These are phyloP conservation scores for Cydia strobilella DNA, from an alignment of 1,140 invertebrate species.

Conservation along the genomic window DNA sequence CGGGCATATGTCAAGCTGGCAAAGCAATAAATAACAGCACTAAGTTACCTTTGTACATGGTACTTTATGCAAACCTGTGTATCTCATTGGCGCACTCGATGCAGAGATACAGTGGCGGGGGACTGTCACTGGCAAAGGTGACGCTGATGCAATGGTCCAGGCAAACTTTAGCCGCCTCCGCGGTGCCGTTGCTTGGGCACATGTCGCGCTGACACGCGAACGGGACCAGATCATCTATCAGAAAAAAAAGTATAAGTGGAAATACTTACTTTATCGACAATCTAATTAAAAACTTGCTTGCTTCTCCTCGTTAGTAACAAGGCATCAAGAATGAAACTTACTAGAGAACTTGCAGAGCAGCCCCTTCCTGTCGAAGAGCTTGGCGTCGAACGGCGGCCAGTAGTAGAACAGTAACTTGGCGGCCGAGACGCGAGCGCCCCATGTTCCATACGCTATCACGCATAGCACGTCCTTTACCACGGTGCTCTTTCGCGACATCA, in stretches of 20 bases:
- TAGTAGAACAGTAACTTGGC: slow-evolving; percentile 99
- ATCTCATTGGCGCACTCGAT: slow-evolving; percentile 98
- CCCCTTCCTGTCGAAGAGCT: slow-evolving; percentile 93
- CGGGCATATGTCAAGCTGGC: too few species aligned
- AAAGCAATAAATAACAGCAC: not conserved
- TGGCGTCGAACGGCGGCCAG: slow-evolving; percentile 99
- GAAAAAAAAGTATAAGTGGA: too few species aligned
- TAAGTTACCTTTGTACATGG: not conserved
- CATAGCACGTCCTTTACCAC: slow-evolving; percentile 96
- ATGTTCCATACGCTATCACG: slow-evolving; percentile 98
- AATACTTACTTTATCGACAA: too few species aligned
- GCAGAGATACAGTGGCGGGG: slow-evolving; percentile 97
- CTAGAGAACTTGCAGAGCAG: slow-evolving; percentile 94
- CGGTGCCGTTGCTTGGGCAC: slow-evolving; percentile 90
- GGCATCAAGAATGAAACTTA: slow-evolving; percentile 68
- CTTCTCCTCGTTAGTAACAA: too few species aligned
- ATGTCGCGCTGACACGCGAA: slow-evolving; percentile 92
- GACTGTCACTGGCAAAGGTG: slow-evolving; percentile 89
- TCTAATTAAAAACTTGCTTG: too few species aligned
- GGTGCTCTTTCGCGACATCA: slow-evolving; percentile 95
- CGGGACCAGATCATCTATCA: slow-evolving; percentile 84
- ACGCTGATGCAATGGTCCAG: slow-evolving; percentile 93
- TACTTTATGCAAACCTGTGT: slow-evolving; percentile 70
- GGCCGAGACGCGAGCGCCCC: slow-evolving; percentile 93
- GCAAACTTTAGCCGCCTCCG: slow-evolving; percentile 95